Conservation (phyloP, 2,113 vertebrate species). For the Trematocara nigrifrons region DNA sequence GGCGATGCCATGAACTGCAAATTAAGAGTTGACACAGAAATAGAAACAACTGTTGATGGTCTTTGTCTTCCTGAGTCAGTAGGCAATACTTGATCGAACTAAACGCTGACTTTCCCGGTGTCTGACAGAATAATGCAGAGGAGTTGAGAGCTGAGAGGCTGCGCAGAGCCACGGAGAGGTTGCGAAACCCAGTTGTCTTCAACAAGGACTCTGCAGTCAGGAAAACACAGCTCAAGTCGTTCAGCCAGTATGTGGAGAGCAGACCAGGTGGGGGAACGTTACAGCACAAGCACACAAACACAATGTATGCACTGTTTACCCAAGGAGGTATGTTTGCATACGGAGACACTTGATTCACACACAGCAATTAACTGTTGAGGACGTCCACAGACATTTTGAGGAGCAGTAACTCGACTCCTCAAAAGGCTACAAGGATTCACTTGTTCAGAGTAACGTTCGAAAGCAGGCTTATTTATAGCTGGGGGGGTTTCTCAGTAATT, state of each 20-base stretch:
- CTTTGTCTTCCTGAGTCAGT: not conserved
- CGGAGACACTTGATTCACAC: not conserved
- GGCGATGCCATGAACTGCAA: fast-evolving
- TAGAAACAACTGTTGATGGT: not conserved
- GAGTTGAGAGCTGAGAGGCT: conserved; percentile 84
- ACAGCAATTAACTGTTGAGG: not conserved
- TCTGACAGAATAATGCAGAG: conserved; percentile 82
- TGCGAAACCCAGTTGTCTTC: conserved; percentile 91
- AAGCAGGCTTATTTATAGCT: not conserved
- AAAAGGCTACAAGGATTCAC: not conserved
- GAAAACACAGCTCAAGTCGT: conserved; percentile 97
- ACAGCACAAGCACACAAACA: not conserved
- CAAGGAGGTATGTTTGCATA: conserved; percentile 8
- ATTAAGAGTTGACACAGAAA: not conserved
- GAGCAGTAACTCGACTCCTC: not conserved
- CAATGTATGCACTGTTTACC: not conserved
- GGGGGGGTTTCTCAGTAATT: not conserved
- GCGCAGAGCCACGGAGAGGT: conserved; percentile 85
- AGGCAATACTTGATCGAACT: not conserved
- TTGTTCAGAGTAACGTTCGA: not conserved
- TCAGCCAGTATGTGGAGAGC: conserved; percentile 96
- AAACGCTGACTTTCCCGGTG: not conserved
- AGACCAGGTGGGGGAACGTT: conserved; percentile 84
- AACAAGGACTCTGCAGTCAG: conserved; percentile 90
- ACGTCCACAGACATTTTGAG: not conserved